Base-by-base conservation (phyloP, 2,113 vertebrate genomes). In the Colistium nudipinnis region DNA sequence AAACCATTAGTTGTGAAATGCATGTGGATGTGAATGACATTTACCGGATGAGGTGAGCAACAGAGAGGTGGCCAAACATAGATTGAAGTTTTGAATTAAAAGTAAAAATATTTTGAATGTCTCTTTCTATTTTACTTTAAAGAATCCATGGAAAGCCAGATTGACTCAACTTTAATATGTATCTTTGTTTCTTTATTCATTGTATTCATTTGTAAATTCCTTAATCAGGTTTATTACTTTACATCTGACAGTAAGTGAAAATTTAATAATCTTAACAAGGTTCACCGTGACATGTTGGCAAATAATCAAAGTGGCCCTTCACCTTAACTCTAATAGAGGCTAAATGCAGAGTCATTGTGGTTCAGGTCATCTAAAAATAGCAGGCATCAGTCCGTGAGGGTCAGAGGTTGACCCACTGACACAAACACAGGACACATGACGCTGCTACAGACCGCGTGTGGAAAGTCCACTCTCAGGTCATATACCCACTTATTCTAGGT, bases 361-460 rank as follows among this genome's bases (percentile, higher is more conserved):
- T 53, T 85, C 63, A 80, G 82, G 88, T 88, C 86, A 68, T 83
- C 85, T 93, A 91, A 91, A 93, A 92, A 91, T 91, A 93, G 87
- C 41, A 67, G 13, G n/a, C 38, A 53, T 48, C 49, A 39, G 69
- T 77, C 36, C 27, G 52, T 22, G 25, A 53, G 44, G 80, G 75
- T 78, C 80, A 80, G 52, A 66, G 80, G 10, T 28, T 47, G 51
- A 43, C 30, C 33, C 17, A 44, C 36, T 54, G 55, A 72, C 19
- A 59, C 35, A 41, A 59, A 67, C 27, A 31, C 11, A 27, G 45
- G 10, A 33, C 11, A 35, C 31, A 52, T 11, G 16, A 1, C 7
- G 22, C n/a, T 20, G 3, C 35, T 39, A 8, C 24, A 47, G 30
- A 22, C 30, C 22, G 16, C 4, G 22, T 16, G 36, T 36, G 31